Conservation (phyloP, 1,140 invertebrate genomes). For the Penaeus japonicus region DNA sequence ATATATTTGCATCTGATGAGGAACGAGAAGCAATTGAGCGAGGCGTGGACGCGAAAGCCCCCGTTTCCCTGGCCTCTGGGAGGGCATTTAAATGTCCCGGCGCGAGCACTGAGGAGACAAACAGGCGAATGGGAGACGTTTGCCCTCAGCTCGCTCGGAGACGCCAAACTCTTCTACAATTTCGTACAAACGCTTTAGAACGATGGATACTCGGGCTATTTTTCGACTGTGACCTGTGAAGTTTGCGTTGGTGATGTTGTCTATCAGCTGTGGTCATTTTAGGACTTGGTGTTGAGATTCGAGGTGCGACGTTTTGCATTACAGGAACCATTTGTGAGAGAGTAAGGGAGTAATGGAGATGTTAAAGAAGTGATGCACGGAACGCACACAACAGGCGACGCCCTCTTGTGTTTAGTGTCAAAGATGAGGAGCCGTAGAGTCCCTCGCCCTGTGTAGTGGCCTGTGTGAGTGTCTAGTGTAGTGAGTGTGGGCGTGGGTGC, state of each 20-base stretch:
- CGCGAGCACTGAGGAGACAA: background rate
- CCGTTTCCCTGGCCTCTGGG: background rate
- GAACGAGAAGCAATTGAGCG: no score
- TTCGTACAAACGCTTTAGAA: no score
- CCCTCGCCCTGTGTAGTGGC: conserved; percentile 27
- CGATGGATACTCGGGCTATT: no score
- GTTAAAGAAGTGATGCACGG: conserved; percentile 35
- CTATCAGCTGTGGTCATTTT: no score
- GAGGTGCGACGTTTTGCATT: background rate
- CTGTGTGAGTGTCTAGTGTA: conserved; percentile 30
- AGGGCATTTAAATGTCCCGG: conserved; percentile 10
- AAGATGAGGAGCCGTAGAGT: conserved; percentile 17
- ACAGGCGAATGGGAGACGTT: conserved; percentile 3
- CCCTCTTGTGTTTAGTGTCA: conserved; percentile 26
- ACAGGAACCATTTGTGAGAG: conserved; percentile 39
- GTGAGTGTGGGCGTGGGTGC: conserved; percentile 27
- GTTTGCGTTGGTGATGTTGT: no score
- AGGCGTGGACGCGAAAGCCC: no score
- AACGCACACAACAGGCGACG: conserved; percentile 18
- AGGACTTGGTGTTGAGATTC: background rate
- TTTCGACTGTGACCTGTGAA: no score
- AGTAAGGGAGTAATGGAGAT: conserved; percentile 38
- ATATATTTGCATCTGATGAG: no score
- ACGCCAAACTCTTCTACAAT: background rate
- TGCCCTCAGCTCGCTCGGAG: background rate